Conservation (phyloP, 1,140 invertebrate genomes). For the Aporrectodea caliginosa region DNA sequence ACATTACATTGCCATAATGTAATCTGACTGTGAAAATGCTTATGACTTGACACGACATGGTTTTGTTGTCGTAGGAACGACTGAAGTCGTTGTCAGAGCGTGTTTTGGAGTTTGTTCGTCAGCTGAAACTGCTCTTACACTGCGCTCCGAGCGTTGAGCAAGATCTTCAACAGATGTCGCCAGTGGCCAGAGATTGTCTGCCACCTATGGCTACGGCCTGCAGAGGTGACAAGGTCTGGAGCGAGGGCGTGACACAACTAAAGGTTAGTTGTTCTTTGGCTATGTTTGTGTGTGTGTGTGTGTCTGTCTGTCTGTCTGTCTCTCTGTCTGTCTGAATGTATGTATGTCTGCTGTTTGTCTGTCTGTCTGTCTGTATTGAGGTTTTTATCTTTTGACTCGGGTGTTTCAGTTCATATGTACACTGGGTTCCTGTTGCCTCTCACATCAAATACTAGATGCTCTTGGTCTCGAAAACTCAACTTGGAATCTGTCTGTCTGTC, state of each 20-base stretch:
- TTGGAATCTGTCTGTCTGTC: too few relatives aligned
- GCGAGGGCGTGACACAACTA: neutral
- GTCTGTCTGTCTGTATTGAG: too few relatives aligned
- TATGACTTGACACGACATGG: neutral
- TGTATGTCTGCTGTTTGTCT: too few relatives aligned
- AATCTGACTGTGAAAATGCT: neutral
- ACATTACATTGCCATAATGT: neutral
- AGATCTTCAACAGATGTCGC: neutral
- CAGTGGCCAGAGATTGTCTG: neutral
- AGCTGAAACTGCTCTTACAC: constrained; percentile 22
- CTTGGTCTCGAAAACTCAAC: too few relatives aligned
- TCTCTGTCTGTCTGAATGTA: too few relatives aligned
- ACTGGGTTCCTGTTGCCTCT: too few relatives aligned
- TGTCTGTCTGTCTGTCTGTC: too few relatives aligned
- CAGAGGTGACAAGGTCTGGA: neutral
- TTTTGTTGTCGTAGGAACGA: neutral
- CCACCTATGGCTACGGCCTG: neutral
- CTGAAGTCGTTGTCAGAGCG: constrained; percentile 12
- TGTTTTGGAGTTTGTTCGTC: constrained; percentile 8
- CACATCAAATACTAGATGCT: too few relatives aligned
- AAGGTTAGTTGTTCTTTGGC: neutral
- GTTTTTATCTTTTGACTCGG: too few relatives aligned
- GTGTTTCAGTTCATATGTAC: too few relatives aligned
- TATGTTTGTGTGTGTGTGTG: too few relatives aligned
- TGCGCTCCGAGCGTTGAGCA: neutral